Evolutionary conservation across 30 jellyfish, hydroid and myxozoan genomes (phyloP).

Genomic region (Hydractinia symbiolongicarpus): DNA sequence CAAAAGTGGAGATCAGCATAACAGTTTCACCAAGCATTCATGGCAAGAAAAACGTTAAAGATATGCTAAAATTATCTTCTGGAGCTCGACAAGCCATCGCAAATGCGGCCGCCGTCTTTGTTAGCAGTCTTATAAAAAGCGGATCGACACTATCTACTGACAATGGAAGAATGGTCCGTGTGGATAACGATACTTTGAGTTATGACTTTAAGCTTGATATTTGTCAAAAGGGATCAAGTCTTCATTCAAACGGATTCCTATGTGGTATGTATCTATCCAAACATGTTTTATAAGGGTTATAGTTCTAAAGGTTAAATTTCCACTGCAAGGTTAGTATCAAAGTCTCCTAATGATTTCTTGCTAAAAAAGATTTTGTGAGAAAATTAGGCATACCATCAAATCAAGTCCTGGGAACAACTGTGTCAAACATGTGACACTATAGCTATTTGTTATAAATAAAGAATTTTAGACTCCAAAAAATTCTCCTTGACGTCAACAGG

Average conservation of each 20-base stretch:
- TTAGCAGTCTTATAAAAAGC: not conserved
- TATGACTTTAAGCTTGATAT: conserved; percentile 17
- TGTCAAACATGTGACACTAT: too few relatives aligned
- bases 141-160: not conserved
- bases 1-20: too few relatives aligned
- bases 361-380: too few relatives aligned
- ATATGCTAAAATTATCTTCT: conserved; percentile 10
- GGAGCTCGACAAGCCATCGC: conserved; percentile 30
- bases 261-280: conserved; percentile 19
- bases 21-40: not conserved
- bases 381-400: too few relatives aligned
- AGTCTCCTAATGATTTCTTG: too few relatives aligned
- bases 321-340: too few relatives aligned
- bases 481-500: too few relatives aligned
- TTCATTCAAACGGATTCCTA: conserved; percentile 17
- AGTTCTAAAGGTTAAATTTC: too few relatives aligned
- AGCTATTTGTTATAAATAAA: too few relatives aligned
- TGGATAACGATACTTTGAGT: conserved; percentile 22
- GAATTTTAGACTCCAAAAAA: too few relatives aligned
- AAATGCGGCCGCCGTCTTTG: conserved; percentile 1
- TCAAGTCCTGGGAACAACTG: too few relatives aligned
- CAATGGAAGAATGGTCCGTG: not conserved
- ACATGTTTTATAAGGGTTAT: too few relatives aligned
- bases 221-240: conserved; percentile 3
- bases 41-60: not conserved